Conservation (phyloP, 2,888 invertebrate genomes). For the Busseola fusca region DNA sequence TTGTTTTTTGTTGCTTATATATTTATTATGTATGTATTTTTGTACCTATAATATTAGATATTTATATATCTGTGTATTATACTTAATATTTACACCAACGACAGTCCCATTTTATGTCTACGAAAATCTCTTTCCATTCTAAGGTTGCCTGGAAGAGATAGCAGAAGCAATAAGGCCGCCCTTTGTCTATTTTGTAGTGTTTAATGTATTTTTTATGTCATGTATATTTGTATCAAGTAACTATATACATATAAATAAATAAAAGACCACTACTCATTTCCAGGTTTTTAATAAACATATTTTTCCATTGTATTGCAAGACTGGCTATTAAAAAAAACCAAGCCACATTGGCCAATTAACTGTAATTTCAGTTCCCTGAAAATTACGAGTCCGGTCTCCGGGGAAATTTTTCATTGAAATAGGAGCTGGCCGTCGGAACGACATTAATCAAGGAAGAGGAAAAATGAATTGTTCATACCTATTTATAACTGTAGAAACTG, state of each 20-base stretch:
- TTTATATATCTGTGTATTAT: too few species aligned
- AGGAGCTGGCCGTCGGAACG: slow-evolving; percentile 73
- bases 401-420: slow-evolving; percentile 87
- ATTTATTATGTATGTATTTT: too few species aligned
- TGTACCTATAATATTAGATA: too few species aligned
- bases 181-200: too few species aligned
- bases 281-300: slow-evolving; percentile 34
- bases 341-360: slow-evolving; percentile 69
- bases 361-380: slow-evolving; percentile 72
- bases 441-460: slow-evolving; percentile 79
- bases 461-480: slow-evolving; percentile 58
- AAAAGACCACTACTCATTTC: slow-evolving; percentile 12
- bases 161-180: too few species aligned
- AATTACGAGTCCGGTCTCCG: slow-evolving; percentile 75
- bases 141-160: too few species aligned
- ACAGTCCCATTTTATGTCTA: too few species aligned
- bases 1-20: too few species aligned
- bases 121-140: too few species aligned
- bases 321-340: slow-evolving; percentile 50
- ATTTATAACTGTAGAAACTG: slow-evolving; percentile 14
- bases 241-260: background rate
- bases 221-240: too few species aligned
- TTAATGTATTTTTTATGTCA: too few species aligned
- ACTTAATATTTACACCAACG: too few species aligned
- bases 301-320: slow-evolving; percentile 26